phyloP scores from a whole-genome alignment of 2,113 vertebrate species.

The Elaphurus davidianus region DNA sequence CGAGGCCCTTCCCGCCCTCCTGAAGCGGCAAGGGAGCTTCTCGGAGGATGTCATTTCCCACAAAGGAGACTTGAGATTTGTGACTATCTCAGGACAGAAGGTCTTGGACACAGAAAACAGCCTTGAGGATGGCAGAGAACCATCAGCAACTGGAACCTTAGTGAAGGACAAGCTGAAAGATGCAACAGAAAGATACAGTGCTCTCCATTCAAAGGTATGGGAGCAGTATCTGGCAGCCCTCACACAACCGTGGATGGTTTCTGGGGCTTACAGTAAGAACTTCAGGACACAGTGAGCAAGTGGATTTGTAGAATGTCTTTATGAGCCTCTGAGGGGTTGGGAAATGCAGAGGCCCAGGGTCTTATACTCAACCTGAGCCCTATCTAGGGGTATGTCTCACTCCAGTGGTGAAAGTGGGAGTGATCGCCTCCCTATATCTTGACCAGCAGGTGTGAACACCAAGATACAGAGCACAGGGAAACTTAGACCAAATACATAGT shows the following conservation, averaged over 20 bases:
- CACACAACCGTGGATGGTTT: background rate
- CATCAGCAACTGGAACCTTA: conserved; percentile 80
- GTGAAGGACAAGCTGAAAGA: conserved; percentile 90
- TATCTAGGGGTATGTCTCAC: background rate
- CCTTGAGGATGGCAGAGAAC: conserved; percentile 78
- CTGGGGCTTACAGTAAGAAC: background rate
- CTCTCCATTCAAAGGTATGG: conserved; percentile 90
- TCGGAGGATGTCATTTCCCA: conserved; percentile 96
- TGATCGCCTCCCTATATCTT: background rate
- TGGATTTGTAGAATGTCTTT: background rate
- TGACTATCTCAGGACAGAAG: conserved; percentile 97
- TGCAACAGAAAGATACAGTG: conserved; percentile 88
- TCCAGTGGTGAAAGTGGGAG: background rate
- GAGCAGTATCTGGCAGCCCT: background rate
- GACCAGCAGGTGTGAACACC: background rate
- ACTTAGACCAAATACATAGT: background rate
- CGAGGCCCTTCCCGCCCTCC: conserved; percentile 79
- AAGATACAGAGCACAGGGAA: background rate
- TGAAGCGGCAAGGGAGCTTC: conserved; percentile 83
- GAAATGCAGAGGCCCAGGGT: background rate
- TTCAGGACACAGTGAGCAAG: background rate
- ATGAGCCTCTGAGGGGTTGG: background rate
- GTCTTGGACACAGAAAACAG: conserved; percentile 87
- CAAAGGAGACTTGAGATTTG: conserved; percentile 96
- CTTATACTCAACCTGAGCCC: background rate